A percentile compares a stretch with the other conserved stretches of the same genome.
These are phyloP conservation scores for Drosophila parthenogenetica DNA, from an alignment of 2,888 invertebrate genomes.

Conservation along the genomic window DNA sequence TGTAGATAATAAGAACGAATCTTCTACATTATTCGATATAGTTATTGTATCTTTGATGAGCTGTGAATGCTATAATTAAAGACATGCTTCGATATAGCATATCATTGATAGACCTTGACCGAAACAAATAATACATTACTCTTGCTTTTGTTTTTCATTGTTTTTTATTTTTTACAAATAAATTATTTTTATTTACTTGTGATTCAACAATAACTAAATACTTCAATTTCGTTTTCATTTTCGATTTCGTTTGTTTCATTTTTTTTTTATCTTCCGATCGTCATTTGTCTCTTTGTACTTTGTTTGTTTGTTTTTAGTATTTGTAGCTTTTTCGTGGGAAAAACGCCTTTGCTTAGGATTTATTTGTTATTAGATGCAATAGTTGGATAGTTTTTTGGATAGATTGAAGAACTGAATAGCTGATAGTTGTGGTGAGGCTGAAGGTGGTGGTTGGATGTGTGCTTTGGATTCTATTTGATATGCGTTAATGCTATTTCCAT, in stretches of 20 bases:
- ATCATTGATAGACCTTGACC: constrained; percentile 63
- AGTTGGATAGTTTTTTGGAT: constrained; percentile 30
- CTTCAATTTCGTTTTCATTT: constrained; percentile 50
- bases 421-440: constrained; percentile 8
- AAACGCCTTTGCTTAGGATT: constrained; percentile 53
- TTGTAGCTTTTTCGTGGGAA: constrained; percentile 35
- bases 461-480: constrained; percentile 25
- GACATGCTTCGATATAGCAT: constrained; percentile 41
- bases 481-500: constrained; percentile 57
- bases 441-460: constrained; percentile 26
- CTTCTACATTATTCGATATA: constrained; percentile 60
- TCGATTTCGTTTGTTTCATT: constrained; percentile 33
- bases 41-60: constrained; percentile 67
- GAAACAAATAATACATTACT: constrained; percentile 59
- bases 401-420: constrained; percentile 37
- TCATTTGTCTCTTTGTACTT: constrained; percentile 83
- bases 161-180: constrained; percentile 68
- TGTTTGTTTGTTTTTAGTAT: constrained; percentile 62
- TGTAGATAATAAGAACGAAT: constrained; percentile 64
- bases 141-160: constrained; percentile 19
- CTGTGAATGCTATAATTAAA: constrained; percentile 75
- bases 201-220: constrained; percentile 79
- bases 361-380: constrained; percentile 44
- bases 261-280: constrained; percentile 52
- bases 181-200: constrained; percentile 75